Evolutionary conservation across 2,113 vertebrate species (phyloP), one percentile per base, ranked within the genome.

Genomic region (Pipa parva): DNA sequence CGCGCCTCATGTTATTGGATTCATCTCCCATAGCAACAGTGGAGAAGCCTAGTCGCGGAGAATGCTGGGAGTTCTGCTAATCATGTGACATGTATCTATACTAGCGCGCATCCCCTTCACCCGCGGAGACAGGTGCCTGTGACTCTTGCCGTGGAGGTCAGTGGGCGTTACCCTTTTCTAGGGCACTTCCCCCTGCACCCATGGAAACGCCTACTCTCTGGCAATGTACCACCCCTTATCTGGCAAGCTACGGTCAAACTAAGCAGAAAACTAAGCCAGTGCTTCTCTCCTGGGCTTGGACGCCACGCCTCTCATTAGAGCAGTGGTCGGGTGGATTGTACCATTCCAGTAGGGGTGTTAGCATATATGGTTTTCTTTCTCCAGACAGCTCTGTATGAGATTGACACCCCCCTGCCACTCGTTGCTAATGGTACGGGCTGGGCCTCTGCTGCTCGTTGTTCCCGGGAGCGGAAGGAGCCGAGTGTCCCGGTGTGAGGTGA

Each of bases 361-460:
- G 24, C 5, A 5, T 9, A 3, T 9, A 6, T 7, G n/a, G 45
- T 18, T 6, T 8, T 18, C 45, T 8, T 21, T 1, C 45, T 3
- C 2, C 6, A 20, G 1, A 48, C n/a, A 9, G 45, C 45, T 22
- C 5, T 9, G 12, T 48, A 18, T 39, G 2, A 39, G 37, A 15
- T 15, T 15, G 12, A 12, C 28, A 5, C 7, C 9, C 56, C 65
- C 65, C 49, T 5, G 17, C 24, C 21, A 27, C n/a, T 3, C 9
- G 22, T 29, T 3, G 9, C 9, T 8, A 48, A 45, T 68, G 56
- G 65, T 68, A 49, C 33, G 21, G 11, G 25, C 65, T 60, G 46
- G 65, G 65, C 65, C 65, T 68, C 65, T 60, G 56, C 56, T 28
- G 17, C 51, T 52, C 65, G 65, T 68, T 67, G 64, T 68, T 60